Evolutionary conservation across 2,113 vertebrate genomes (phyloP).

Genomic region (Ondatra zibethicus): DNA sequence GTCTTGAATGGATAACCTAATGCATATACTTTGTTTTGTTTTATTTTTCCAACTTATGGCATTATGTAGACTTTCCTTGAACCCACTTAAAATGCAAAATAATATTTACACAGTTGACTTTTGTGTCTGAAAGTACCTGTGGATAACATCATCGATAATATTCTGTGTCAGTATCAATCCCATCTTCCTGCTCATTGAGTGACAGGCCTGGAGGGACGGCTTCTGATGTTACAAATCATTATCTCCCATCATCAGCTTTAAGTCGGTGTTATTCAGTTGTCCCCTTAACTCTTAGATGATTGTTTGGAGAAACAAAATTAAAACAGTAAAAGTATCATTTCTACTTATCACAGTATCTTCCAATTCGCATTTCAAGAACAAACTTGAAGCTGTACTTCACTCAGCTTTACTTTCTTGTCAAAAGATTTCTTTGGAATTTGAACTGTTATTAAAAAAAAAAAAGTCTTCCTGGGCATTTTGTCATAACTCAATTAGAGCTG

Average conservation of each 20-base stretch:
- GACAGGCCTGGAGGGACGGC: not conserved
- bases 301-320: not conserved
- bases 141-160: not conserved
- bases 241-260: not conserved
- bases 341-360: not conserved
- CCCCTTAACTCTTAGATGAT: not conserved
- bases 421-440: constrained; percentile 67
- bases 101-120: not conserved
- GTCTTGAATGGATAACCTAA: not conserved
- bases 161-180: not conserved
- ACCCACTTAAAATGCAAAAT: not conserved
- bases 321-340: not conserved
- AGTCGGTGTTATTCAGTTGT: not conserved
- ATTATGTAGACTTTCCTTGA: not conserved
- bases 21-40: not conserved
- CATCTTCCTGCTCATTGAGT: not conserved
- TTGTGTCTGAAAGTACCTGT: not conserved
- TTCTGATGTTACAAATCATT: not conserved
- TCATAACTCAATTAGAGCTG: constrained; percentile 69
- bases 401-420: constrained; percentile 61
- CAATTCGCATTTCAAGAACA: not conserved
- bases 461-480: constrained; percentile 17
- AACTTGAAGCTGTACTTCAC: constrained; percentile 63
- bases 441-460: constrained; percentile 68
- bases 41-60: not conserved